Evolutionary conservation across 2,888 invertebrate species (phyloP), one percentile per base, ranked within the genome.

Genomic region (Mellilla xanthometata): DNA sequence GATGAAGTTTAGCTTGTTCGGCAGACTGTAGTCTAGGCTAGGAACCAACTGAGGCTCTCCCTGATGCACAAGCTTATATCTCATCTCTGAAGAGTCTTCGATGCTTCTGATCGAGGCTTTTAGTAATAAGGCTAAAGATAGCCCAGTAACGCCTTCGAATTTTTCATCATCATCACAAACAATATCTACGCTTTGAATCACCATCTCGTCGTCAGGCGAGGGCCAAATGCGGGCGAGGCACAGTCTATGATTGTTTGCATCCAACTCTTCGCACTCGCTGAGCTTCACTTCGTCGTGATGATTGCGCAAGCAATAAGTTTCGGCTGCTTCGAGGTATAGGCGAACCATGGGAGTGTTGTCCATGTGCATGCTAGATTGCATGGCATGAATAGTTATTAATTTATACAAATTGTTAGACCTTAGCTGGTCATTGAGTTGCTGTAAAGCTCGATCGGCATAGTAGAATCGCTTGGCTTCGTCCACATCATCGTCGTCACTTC

Each of bases 291-390:
- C 64, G 30, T 60, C 63, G 29, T 71, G 60, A 31, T 71, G 59
- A 24, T 66, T 63, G 7, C 72, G 65, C 50, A 84, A 52, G 46
- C 85, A 85, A 46, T 55, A 83, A 8, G 86, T 83, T 40, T 68
- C 68, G 1, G 77, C 81, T 10, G 72, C 61, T 69, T 85, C 85
- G 19, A 86, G 65, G 48, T 72, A 85, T 79, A 86, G 76, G 50
- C 74, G 69, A 3, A 81, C 60, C 49, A 74, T 65, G 9, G 58
- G 56, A 1, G 47, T 42, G 8, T 68, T 64, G 12, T 68, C 66
- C 79, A 81, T 81, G 29, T 74, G 77, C 1, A 61, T 45, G 49
- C 62, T 72, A 12, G 42, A 69, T 52, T 75, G 66, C 34, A 66
- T 53, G 6, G 71, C 65, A 52, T 85, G 76, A 32, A 85, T 66